These are phyloP conservation scores for Brachionus calyciflorus DNA, from an alignment of 1,140 invertebrate species.

Conservation along the genomic window DNA sequence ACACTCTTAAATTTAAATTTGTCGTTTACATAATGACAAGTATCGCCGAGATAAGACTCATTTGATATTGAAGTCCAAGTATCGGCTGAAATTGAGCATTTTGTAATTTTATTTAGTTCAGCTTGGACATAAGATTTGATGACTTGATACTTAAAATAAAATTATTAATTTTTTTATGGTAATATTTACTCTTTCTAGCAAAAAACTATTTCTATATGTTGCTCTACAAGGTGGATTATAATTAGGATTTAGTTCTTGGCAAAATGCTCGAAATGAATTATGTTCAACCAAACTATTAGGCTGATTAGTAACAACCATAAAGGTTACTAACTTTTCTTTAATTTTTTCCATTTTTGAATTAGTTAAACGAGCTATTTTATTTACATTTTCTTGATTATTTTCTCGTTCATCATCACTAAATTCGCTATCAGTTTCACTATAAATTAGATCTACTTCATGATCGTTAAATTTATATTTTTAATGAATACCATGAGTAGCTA, in stretches of 20 bases:
- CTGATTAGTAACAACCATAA: conserved; percentile 19
- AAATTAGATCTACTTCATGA: not conserved
- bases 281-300: too few relatives aligned
- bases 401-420: conserved; percentile 10
- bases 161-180: too few relatives aligned
- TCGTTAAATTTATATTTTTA: not conserved
- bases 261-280: conserved; percentile 15
- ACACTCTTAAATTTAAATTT: conserved; percentile 16
- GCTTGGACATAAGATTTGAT: not conserved
- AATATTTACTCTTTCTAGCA: not conserved
- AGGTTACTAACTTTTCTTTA: not conserved
- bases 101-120: not conserved
- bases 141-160: not conserved
- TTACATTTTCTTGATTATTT: conserved; percentile 9
- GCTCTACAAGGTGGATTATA: not conserved
- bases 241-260: not conserved
- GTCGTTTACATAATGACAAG: conserved; percentile 11
- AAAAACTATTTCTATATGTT: not conserved
- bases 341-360: not conserved
- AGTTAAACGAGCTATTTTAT: too few relatives aligned
- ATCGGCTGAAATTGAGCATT: conserved; percentile 12
- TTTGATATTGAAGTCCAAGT: conserved; percentile 3
- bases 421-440: conserved; percentile 6
- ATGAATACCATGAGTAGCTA: conserved; percentile 11
- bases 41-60: conserved; percentile 2